These are phyloP conservation scores for Pocota personata DNA, from an alignment of 2,888 invertebrate genomes.

Conservation along the genomic window DNA sequence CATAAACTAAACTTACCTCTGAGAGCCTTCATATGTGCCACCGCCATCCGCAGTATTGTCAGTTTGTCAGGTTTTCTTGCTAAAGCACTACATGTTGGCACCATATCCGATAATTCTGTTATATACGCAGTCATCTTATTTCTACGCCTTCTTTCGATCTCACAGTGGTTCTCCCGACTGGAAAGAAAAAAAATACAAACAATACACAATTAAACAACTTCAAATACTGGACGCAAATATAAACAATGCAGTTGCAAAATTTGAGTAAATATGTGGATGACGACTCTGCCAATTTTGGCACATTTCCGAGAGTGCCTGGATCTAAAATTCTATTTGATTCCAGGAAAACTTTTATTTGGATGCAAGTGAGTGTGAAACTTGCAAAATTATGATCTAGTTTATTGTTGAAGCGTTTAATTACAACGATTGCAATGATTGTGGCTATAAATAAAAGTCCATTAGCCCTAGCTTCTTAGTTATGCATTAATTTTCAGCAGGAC, in stretches of 20 bases:
- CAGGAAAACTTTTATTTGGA: slow-evolving; percentile 9
- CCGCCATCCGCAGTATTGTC: slow-evolving; percentile 99
- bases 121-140: slow-evolving; percentile 99
- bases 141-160: slow-evolving; percentile 98
- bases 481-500: background rate
- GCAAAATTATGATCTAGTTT: slow-evolving; percentile 8
- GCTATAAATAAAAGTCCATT: background rate
- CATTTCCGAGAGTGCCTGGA: slow-evolving; percentile 20
- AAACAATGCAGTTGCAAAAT: slow-evolving; percentile 56
- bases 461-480: background rate
- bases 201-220: slow-evolving; percentile 26
- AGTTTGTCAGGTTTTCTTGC: slow-evolving; percentile 99
- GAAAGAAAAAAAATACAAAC: slow-evolving; percentile 78
- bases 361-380: slow-evolving; percentile 18
- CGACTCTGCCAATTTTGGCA: slow-evolving; percentile 44
- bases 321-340: background rate
- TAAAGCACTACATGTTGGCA: slow-evolving; percentile 98
- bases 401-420: slow-evolving; percentile 2
- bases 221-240: slow-evolving; percentile 17
- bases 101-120: slow-evolving; percentile 99
- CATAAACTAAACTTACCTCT: slow-evolving; percentile 87
- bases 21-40: slow-evolving; percentile 99
- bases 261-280: slow-evolving; percentile 5
- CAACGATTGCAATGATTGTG: background rate
- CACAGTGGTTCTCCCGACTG: slow-evolving; percentile 99